Evolutionary conservation across 92 coral and sea anemone genomes (phyloP), one percentile per base, ranked within the genome.

Genomic region (Ricordea florida): DNA sequence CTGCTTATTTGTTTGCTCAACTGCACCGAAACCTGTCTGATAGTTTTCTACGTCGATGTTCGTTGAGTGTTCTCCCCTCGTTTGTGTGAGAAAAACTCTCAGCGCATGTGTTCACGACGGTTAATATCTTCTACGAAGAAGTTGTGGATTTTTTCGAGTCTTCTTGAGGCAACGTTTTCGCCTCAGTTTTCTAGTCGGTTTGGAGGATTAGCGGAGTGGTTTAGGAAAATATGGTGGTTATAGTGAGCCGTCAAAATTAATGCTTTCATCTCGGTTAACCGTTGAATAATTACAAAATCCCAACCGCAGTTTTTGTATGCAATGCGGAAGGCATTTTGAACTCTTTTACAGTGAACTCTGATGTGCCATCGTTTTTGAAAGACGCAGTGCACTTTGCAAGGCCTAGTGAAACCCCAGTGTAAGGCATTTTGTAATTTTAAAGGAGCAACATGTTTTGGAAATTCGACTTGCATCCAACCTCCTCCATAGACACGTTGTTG

Each of bases 361-460:
- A 70, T 53, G 53, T 55, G 42, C 37, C 27, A 40, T 10, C 25
- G 41, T 53, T 16, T 70, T 15, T 53, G 29, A 20, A 36, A 26
- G 77, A 41, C 25, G 32, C 22, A 21, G 53, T 53, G 77, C 36
- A 38, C 77, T 70, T 38, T 42, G 28, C 14, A 41, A 70, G 65
- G 32, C 77, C 77, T 27, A 43, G 48, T 49, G 51, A 21, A 35
- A 28, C 55, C 8, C 53, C 41, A 38, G 40, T 25, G 17, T 40
- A 26, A 38, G 16, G 56, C 53, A 37, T 53, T 44, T n/a, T 32
- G 24, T 36, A 63, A 45, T 62, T 69, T 46, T 66, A 64, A 86
- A 78, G 57, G 57, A 53, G 58, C 90, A 69, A 76, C 57, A 96
- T 96, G 99, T 96, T 96, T 88, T 96, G 99, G 99, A 96, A 92